Evolutionary conservation across 1,140 invertebrate genomes (phyloP).

Genomic region (Cydia strobilella): DNA sequence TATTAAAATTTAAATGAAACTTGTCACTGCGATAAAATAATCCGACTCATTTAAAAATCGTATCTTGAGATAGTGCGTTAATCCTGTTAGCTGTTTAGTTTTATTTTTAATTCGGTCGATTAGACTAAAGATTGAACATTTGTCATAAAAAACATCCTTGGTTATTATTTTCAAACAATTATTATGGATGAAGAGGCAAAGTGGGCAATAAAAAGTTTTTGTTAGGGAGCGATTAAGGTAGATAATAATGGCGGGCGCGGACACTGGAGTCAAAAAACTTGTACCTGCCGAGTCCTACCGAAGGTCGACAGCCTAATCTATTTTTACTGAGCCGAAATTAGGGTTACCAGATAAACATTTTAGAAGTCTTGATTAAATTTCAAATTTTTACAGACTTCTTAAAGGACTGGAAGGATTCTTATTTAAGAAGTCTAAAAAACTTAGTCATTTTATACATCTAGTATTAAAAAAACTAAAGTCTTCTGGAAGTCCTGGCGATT

Average conservation of each 20-base stretch:
- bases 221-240: slow-evolving; percentile 50
- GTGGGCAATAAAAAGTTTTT: slow-evolving; percentile 44
- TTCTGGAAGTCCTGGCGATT: too few species aligned
- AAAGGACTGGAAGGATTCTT: too few species aligned
- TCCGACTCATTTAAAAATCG: neutral
- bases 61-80: too few species aligned
- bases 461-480: too few species aligned
- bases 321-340: neutral
- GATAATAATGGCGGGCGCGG: slow-evolving; percentile 50
- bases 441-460: too few species aligned
- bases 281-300: slow-evolving; percentile 13
- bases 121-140: neutral
- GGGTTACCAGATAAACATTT: neutral
- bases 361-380: neutral
- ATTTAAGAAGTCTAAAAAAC: too few species aligned
- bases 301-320: slow-evolving; percentile 23
- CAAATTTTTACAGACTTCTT: too few species aligned
- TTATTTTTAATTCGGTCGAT: too few species aligned
- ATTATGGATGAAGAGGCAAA: slow-evolving; percentile 32
- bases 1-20: neutral
- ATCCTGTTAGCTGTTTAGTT: too few species aligned
- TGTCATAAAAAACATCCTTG: neutral
- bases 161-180: slow-evolving; percentile 17
- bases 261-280: slow-evolving; percentile 3
- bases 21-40: neutral